These are phyloP conservation scores for Helicoverpa armigera DNA, from an alignment of 1,140 invertebrate genomes.

Conservation along the genomic window DNA sequence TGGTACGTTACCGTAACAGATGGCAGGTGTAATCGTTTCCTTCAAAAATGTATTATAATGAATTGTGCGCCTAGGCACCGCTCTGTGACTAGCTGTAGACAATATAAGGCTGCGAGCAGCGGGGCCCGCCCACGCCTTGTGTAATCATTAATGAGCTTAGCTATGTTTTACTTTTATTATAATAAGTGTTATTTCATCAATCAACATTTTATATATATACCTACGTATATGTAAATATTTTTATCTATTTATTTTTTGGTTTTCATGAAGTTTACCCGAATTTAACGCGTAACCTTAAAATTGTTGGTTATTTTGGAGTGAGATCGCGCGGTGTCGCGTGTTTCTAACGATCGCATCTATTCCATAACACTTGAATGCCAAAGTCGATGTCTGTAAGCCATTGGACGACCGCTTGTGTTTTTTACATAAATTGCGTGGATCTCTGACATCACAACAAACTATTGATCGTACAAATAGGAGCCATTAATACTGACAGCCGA, in stretches of 20 bases:
- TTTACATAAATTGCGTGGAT: conserved; percentile 72
- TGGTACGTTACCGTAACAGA: conserved; percentile 86
- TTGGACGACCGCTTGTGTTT: conserved; percentile 71
- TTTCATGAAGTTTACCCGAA: conserved; percentile 84
- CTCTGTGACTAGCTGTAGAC: conserved; percentile 67
- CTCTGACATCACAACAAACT: conserved; percentile 82
- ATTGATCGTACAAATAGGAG: conserved; percentile 83
- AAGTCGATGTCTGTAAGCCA: conserved; percentile 82
- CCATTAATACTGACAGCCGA: conserved; percentile 74
- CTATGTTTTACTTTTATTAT: conserved; percentile 85
- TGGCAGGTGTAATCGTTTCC: conserved; percentile 81
- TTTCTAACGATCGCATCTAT: conserved; percentile 61
- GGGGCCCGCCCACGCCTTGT: conserved; percentile 77
- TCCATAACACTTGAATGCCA: conserved; percentile 82
- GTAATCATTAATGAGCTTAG: conserved; percentile 86
- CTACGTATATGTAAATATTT: conserved; percentile 78
- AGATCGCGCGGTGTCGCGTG: conserved; percentile 55
- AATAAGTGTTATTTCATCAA: conserved; percentile 84
- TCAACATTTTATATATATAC: conserved; percentile 83
- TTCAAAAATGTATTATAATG: conserved; percentile 72
- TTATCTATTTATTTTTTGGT: conserved; percentile 80
- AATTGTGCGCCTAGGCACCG: conserved; percentile 74
- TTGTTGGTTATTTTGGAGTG: conserved; percentile 66
- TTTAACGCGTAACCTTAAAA: conserved; percentile 71
- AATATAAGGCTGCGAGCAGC: conserved; percentile 74